Evolutionary conservation across 2,888 invertebrate species (phyloP), one percentile per base, ranked within the genome.

Genomic region (Sepioteuthis lessoniana): DNA sequence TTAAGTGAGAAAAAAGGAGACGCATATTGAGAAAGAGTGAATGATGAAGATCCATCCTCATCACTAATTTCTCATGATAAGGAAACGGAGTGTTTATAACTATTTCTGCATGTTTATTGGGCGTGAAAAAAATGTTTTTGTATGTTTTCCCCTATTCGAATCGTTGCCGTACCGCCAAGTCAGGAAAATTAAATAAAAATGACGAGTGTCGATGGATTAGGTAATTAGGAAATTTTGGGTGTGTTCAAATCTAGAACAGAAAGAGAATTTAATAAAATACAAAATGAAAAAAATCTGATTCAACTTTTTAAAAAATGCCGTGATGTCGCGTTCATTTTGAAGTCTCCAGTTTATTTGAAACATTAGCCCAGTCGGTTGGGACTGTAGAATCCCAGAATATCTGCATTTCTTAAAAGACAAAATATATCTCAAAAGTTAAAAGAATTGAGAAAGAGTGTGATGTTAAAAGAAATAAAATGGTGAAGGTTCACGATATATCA

Each of bases 161-260:
- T n/a, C 21, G 10, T 76, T 76, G 76, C 4, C 76, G 76, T 19
- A 8, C 31, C 76, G 76, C n/a, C n/a, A 76, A 76, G 16, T 76
- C 31, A 76, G 76, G 31, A 4, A 76, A n/a, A 76, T 76, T 76
- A 13, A 76, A 76, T 76, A 31, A 76, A 76, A 31, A 31, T 76
- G 76, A 31, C 76, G n/a, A n/a, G n/a, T n/a, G n/a, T 76, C n/a
- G 76, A n/a, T n/a, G 76, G 76, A 76, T 76, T n/a, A 76, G 8
- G n/a, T 76, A 76, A 76, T 76, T 76, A 76, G n/a, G 31, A 76
- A n/a, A 31, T 76, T 76, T 76, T 76, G 76, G 76, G 76, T 76
- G 76, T n/a, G 76, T 76, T n/a, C 3, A 76, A 76, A 76, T 31
- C n/a, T 21, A 31, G 60, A 60, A 28, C 10, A 76, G n/a, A 31